phyloP scores from a whole-genome alignment of 2,113 vertebrate genomes.

The Embiotoca jacksoni region DNA sequence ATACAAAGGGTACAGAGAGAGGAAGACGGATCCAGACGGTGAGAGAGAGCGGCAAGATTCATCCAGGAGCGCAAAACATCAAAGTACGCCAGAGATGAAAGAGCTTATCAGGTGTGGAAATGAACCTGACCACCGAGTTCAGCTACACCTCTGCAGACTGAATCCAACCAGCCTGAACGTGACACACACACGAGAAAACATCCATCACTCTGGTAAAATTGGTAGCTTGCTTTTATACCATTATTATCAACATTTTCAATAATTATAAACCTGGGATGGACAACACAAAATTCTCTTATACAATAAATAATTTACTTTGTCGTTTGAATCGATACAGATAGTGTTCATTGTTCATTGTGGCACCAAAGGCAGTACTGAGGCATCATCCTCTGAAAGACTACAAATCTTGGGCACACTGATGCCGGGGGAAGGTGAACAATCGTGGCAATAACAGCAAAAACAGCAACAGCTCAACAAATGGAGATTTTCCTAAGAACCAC shows the following conservation, averaged over 20 bases:
- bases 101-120: constrained; percentile 79
- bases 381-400: neutral
- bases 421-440: no score
- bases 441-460: neutral
- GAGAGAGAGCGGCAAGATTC: constrained; percentile 60
- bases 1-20: constrained; percentile 60
- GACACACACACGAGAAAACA: constrained; percentile 39
- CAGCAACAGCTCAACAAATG: neutral
- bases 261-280: neutral
- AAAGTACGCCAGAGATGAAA: constrained; percentile 79
- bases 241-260: neutral
- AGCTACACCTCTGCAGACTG: constrained; percentile 50
- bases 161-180: constrained; percentile 47
- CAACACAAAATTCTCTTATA: neutral
- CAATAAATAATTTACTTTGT: no score
- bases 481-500: neutral
- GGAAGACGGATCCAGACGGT: constrained; percentile 47
- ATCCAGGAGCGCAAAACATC: constrained; percentile 70
- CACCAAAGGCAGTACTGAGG: neutral
- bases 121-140: constrained; percentile 72
- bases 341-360: neutral
- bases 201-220: neutral
- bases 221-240: neutral
- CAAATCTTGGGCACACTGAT: neutral
- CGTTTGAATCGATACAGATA: no score